Evolutionary conservation across 2,888 invertebrate genomes (phyloP).

Genomic region (Steromphala cineraria): DNA sequence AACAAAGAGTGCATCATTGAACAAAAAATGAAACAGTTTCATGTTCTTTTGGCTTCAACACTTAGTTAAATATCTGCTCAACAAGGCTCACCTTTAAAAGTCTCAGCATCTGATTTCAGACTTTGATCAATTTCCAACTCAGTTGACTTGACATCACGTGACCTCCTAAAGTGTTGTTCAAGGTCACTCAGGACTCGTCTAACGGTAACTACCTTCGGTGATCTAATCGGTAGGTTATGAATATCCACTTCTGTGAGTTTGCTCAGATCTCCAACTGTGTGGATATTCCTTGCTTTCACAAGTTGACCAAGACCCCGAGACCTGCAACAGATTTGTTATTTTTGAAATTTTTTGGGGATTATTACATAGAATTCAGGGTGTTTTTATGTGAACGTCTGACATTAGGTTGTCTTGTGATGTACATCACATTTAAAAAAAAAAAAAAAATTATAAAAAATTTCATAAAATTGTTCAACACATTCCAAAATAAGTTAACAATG

Average conservation of each 20-base stretch:
- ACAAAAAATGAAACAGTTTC: too few relatives aligned
- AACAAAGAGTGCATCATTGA: too few relatives aligned
- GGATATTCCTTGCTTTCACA: constrained; percentile 65
- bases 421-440: too few relatives aligned
- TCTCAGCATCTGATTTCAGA: constrained; percentile 19
- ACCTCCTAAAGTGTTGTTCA: constrained; percentile 33
- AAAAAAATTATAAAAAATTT: too few relatives aligned
- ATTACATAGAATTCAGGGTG: too few relatives aligned
- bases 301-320: constrained; percentile 67
- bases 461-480: too few relatives aligned
- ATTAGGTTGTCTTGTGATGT: too few relatives aligned
- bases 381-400: too few relatives aligned
- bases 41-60: too few relatives aligned
- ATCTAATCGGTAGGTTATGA: constrained; percentile 66
- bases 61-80: background rate
- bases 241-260: constrained; percentile 66
- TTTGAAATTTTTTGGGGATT: too few relatives aligned
- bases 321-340: constrained; percentile 51
- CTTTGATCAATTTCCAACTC: background rate
- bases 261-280: constrained; percentile 68
- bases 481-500: too few relatives aligned
- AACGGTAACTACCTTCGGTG: constrained; percentile 67
- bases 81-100: constrained; percentile 18
- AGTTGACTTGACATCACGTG: constrained; percentile 22
- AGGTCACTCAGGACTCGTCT: constrained; percentile 53